phyloP scores from a whole-genome alignment of 2,888 invertebrate species.

The Venustoraphidia nigricollis region DNA sequence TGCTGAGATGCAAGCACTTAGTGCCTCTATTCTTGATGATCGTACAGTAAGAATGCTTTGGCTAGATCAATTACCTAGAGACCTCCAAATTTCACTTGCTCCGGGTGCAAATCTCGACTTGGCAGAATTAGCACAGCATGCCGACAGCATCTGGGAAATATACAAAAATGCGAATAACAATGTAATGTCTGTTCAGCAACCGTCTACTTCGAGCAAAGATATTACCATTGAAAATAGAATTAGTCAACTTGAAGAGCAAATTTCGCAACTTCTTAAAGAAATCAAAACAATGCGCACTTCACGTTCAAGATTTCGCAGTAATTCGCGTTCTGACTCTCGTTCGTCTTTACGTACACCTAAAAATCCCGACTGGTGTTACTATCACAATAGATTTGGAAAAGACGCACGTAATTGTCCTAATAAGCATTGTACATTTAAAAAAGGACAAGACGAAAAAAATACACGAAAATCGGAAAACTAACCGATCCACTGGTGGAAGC shows the following conservation, averaged over 20 bases:
- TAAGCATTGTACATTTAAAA: too few species aligned
- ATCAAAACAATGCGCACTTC: not conserved
- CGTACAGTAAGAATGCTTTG: not conserved
- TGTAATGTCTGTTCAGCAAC: not conserved
- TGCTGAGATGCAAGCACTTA: not conserved
- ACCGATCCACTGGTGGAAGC: conserved; percentile 2
- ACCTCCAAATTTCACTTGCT: not conserved
- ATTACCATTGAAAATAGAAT: not conserved
- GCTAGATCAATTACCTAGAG: not conserved
- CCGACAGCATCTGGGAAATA: not conserved
- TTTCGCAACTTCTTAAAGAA: not conserved
- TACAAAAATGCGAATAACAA: not conserved
- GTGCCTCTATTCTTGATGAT: not conserved
- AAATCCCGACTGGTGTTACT: too few species aligned
- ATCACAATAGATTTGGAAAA: too few species aligned
- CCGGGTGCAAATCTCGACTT: not conserved
- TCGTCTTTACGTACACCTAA: not conserved
- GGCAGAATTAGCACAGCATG: not conserved
- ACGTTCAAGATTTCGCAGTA: too few species aligned
- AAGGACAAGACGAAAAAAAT: too few species aligned
- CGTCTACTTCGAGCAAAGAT: not conserved
- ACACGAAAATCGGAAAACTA: too few species aligned
- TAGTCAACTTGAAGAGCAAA: not conserved
- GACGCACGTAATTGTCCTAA: too few species aligned
- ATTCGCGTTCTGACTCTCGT: not conserved